Evolutionary conservation across 2,797 vertebrate genomes (phyloP).

Genomic region (Clarias pachynema): DNA sequence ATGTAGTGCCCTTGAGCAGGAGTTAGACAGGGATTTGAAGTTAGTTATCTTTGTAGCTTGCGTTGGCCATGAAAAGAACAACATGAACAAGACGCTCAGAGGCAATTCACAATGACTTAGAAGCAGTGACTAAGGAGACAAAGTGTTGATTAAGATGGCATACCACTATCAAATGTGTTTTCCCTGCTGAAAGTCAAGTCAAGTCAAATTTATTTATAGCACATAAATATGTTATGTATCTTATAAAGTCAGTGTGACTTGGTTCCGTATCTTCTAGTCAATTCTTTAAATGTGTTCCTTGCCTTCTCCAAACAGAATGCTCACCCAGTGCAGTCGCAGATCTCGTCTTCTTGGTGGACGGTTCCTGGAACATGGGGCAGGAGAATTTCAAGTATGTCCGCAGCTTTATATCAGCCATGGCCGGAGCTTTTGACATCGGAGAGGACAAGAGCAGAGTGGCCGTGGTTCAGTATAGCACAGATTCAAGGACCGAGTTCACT

Average conservation of each 20-base stretch:
- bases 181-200: too few relatives aligned
- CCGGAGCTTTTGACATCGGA: slow-evolving; percentile 89
- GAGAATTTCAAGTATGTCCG: slow-evolving; percentile 86
- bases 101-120: too few relatives aligned
- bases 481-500: slow-evolving; percentile 85
- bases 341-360: slow-evolving; percentile 89
- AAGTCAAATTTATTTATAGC: too few relatives aligned
- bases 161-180: too few relatives aligned
- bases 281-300: background rate
- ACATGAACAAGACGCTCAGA: too few relatives aligned
- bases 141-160: too few relatives aligned
- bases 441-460: slow-evolving; percentile 87
- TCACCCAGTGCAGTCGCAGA: slow-evolving; percentile 83
- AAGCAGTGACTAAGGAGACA: too few relatives aligned
- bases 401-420: slow-evolving; percentile 81
- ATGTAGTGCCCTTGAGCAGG: too few relatives aligned
- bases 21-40: too few relatives aligned
- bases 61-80: too few relatives aligned
- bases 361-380: slow-evolving; percentile 87
- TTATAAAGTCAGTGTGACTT: background rate
- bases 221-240: background rate
- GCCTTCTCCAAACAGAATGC: slow-evolving; percentile 80
- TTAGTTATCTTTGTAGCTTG: too few relatives aligned
- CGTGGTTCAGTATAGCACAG: slow-evolving; percentile 88
- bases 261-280: background rate